These are phyloP conservation scores for Scaptomyza flava DNA, from an alignment of 2,888 invertebrate genomes.

Conservation along the genomic window DNA sequence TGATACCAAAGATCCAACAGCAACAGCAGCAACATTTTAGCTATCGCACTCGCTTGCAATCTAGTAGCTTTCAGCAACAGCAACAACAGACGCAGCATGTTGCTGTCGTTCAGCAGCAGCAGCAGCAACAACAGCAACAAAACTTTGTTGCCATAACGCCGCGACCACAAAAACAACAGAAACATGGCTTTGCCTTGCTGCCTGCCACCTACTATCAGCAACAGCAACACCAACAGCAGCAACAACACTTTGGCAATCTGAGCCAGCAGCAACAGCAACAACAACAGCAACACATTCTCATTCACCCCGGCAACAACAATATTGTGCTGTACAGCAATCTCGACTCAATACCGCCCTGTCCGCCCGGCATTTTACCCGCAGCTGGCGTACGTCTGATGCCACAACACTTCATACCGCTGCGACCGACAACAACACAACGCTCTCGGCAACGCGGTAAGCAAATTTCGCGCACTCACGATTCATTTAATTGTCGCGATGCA, in stretches of 20 bases:
- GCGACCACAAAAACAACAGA: constrained; percentile 47
- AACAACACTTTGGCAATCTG: constrained; percentile 55
- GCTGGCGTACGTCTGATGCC: constrained; percentile 74
- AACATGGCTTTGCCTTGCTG: constrained; percentile 54
- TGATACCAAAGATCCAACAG: constrained; percentile 58
- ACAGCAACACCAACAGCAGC: constrained; percentile 58
- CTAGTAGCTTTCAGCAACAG: constrained; percentile 57
- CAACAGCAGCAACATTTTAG: constrained; percentile 54
- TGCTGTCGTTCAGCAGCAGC: constrained; percentile 49
- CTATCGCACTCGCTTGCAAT: constrained; percentile 64
- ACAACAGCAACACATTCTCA: constrained; percentile 77
- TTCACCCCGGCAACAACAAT: constrained; percentile 82
- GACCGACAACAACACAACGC: constrained; percentile 70
- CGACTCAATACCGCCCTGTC: constrained; percentile 81
- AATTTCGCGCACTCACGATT: constrained; percentile 43
- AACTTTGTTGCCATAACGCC: constrained; percentile 58
- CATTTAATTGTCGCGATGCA: constrained; percentile 57
- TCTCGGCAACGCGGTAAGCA: constrained; percentile 82
- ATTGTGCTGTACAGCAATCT: constrained; percentile 82
- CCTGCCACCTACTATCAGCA: constrained; percentile 61
- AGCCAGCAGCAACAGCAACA: constrained; percentile 54
- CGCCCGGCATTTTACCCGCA: constrained; percentile 73
- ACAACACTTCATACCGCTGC: constrained; percentile 80
- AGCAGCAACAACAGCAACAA: constrained; percentile 42
- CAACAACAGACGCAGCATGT: constrained; percentile 54